Evolutionary conservation across 1,140 invertebrate genomes (phyloP), one percentile per base, ranked within the genome.

Genomic region (Bombus turneri): DNA sequence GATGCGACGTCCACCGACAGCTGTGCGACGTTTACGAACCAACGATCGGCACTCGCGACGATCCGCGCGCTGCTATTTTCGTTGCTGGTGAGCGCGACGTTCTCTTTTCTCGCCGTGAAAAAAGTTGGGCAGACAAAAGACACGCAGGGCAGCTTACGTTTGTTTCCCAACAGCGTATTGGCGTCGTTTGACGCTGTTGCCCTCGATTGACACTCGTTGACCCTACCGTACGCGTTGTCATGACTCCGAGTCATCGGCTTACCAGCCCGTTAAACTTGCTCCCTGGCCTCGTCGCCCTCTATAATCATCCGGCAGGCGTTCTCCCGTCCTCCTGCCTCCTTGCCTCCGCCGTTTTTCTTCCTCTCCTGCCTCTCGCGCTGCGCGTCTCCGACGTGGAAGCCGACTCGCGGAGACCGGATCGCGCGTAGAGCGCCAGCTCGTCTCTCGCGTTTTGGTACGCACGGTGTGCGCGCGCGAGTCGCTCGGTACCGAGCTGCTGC

Each of bases 241-340:
- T 94, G 93, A 94, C 93, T 94, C 92, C 93, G 90, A 94, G 93
- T 94, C 93, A 94, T 94, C 92, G 93, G 93, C 93, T 94, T 94
- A 91, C 92, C 90, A 92, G 92, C 90, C 91, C 88, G 93, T 94
- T 94, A 94, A 94, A 93, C 92, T 93, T 93, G 93, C 93, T 92
- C 93, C 87, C 79, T 93, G 92, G 83, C 91, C 92, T 93, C 92
- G 90, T 93, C 91, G 90, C 91, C 91, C 90, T 91, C 87, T 83
- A 69, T 91, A 91, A 91, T 92, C 86, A 87, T 92, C 87, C 76
- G 75, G 82, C 86, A 76, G 71, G 68, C 83, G 78, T 66, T 73
- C 74, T 41, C 77, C 53, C 31, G 43, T 6, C 37, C 28, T 12
- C 8, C 69, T 3, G 83, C 69, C 57, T 57, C 66, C 69, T 31